Conservation (phyloP, 2,113 vertebrate species). For the Colaptes auratus region DNA sequence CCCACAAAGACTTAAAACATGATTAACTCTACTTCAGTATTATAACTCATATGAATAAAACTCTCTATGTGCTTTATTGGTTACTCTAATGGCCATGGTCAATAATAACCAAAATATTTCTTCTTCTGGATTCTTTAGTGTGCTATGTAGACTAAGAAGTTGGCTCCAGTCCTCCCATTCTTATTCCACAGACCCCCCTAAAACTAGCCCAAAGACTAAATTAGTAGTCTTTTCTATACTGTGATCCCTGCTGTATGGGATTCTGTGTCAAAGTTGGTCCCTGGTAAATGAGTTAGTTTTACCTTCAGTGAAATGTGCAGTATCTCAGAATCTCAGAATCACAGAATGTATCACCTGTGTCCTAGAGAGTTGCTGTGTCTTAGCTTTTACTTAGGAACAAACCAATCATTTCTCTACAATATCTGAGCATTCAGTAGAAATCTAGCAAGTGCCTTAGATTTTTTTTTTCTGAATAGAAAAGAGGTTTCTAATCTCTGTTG, state of each 20-base stretch:
- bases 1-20: not conserved
- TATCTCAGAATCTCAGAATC: not conserved
- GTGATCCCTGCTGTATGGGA: not conserved
- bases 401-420: not conserved
- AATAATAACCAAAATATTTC: not conserved
- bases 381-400: not conserved
- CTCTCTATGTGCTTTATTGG: not conserved
- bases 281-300: not conserved
- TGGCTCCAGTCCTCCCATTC: not conserved
- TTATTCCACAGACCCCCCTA: not conserved
- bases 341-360: not conserved
- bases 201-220: not conserved
- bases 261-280: not conserved
- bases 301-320: not conserved
- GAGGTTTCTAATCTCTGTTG: not conserved
- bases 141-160: not conserved
- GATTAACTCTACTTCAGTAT: not conserved
- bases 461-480: slow-evolving; percentile 24
- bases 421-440: slow-evolving; percentile 11
- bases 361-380: not conserved
- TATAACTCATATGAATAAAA: not conserved
- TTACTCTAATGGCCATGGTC: not conserved
- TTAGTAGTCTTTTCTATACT: not conserved
- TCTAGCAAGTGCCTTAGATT: slow-evolving; percentile 20
- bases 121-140: not conserved